These are phyloP conservation scores for Volucella zonaria DNA, from an alignment of 2,888 invertebrate genomes.

Conservation along the genomic window DNA sequence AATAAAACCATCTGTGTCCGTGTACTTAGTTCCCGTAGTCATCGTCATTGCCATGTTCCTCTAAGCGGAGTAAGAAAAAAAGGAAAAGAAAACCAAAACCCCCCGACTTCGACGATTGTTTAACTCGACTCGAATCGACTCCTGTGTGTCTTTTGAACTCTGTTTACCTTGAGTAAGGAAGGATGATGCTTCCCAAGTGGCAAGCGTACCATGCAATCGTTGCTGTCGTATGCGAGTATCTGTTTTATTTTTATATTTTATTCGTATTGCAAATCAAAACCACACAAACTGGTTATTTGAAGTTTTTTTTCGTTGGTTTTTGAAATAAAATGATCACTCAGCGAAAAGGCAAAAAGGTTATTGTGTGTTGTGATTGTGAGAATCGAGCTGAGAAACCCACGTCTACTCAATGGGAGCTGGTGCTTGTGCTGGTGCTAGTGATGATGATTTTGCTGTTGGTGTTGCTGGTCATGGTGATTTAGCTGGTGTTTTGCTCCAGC, in stretches of 20 bases:
- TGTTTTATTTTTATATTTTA: slow-evolving; percentile 17
- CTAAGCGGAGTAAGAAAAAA: slow-evolving; percentile 29
- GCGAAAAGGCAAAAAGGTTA: slow-evolving; percentile 59
- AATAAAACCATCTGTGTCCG: slow-evolving; percentile 24
- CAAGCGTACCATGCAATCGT: not conserved
- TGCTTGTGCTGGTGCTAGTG: not conserved
- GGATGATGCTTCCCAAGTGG: slow-evolving; percentile 63
- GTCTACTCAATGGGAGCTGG: slow-evolving; percentile 27
- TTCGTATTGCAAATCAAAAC: slow-evolving; percentile 44
- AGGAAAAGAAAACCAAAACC: slow-evolving; percentile 9
- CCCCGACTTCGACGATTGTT: not conserved
- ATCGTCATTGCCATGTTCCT: slow-evolving; percentile 20
- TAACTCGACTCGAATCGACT: slow-evolving; percentile 2
- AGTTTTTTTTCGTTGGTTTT: slow-evolving; percentile 16
- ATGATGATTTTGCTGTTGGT: slow-evolving; percentile 12
- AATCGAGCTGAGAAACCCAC: slow-evolving; percentile 36
- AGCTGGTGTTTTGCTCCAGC: slow-evolving; percentile 17
- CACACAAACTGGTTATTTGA: slow-evolving; percentile 58
- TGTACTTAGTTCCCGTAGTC: slow-evolving; percentile 6
- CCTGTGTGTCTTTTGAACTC: slow-evolving; percentile 56
- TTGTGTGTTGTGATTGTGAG: slow-evolving; percentile 54
- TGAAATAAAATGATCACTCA: slow-evolving; percentile 60
- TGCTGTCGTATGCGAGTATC: not conserved
- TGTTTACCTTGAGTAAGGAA: slow-evolving; percentile 66
- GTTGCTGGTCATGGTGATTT: slow-evolving; percentile 5